A percentile compares a stretch with the other conserved stretches of the same genome.
These are phyloP conservation scores for Entomyzon cyanotis DNA, from an alignment of 2,113 vertebrate genomes.

Conservation along the genomic window DNA sequence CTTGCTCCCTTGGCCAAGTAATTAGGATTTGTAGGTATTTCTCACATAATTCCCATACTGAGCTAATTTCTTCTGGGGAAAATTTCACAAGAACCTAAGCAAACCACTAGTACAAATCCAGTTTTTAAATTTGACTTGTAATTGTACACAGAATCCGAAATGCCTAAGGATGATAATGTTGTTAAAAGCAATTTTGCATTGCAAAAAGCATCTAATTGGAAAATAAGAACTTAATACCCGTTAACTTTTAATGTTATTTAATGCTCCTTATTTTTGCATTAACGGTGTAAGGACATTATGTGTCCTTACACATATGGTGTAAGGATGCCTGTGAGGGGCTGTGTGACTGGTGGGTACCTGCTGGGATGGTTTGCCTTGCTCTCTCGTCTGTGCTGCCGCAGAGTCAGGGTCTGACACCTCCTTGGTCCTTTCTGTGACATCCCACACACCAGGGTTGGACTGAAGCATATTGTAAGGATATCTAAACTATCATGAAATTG, in stretches of 20 bases:
- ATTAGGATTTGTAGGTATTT: not conserved
- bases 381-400: not conserved
- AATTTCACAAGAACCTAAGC: not conserved
- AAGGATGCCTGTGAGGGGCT: fast-evolving
- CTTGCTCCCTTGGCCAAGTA: not conserved
- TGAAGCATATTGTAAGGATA: not conserved
- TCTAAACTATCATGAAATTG: not conserved
- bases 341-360: fast-evolving
- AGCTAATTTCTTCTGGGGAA: not conserved
- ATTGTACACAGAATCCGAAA: not conserved
- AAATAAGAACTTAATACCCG: not conserved
- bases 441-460: not conserved
- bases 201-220: not conserved
- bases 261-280: not conserved
- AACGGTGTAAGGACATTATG: not conserved
- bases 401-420: not conserved
- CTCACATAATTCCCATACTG: not conserved
- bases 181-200: not conserved
- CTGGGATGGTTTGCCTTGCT: not conserved
- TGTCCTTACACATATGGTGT: too few relatives aligned
- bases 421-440: fast-evolving
- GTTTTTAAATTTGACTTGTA: not conserved
- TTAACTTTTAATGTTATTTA: not conserved
- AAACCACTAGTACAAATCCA: not conserved
- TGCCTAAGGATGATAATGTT: not conserved